phyloP scores from a whole-genome alignment of 2,888 invertebrate species.

The Drosophila mimica region DNA sequence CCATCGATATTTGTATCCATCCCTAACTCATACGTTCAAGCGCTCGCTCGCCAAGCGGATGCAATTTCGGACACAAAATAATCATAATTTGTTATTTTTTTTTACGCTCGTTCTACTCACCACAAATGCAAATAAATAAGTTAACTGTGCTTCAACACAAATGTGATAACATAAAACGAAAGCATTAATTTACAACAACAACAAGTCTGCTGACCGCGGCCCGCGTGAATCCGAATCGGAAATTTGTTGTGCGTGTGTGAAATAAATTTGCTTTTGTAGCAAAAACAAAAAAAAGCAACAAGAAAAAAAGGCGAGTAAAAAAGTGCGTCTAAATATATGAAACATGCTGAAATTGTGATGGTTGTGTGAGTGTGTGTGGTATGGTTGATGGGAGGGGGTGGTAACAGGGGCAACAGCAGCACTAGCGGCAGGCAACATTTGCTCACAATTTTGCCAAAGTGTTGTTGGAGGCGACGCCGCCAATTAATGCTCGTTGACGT shows the following conservation, averaged over 20 bases:
- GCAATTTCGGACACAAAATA: slow-evolving; percentile 53
- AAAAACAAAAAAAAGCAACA: slow-evolving; percentile 32
- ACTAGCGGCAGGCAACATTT: slow-evolving; percentile 28
- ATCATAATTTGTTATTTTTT: slow-evolving; percentile 54
- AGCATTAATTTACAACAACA: slow-evolving; percentile 36
- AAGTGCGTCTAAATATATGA: slow-evolving; percentile 64
- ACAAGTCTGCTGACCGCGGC: slow-evolving; percentile 54
- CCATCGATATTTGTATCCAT: slow-evolving; percentile 23
- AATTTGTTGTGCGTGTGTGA: slow-evolving; percentile 58
- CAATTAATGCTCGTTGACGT: slow-evolving; percentile 55
- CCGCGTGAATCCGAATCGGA: slow-evolving; percentile 57
- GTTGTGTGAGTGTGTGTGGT: slow-evolving; percentile 28
- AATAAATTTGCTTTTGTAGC: slow-evolving; percentile 53
- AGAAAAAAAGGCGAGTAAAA: slow-evolving; percentile 40
- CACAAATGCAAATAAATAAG: slow-evolving; percentile 54
- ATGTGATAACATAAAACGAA: slow-evolving; percentile 47
- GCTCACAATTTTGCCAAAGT: slow-evolving; percentile 54
- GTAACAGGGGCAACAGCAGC: slow-evolving; percentile 16
- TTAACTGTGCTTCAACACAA: slow-evolving; percentile 41
- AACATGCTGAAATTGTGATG: slow-evolving; percentile 39
- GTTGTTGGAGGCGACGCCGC: slow-evolving; percentile 64
- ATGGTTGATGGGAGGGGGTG: slow-evolving; percentile 8
- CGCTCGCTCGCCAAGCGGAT: slow-evolving; percentile 59
- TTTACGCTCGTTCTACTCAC: slow-evolving; percentile 48
- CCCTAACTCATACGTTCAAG: slow-evolving; percentile 57